Base-by-base conservation (phyloP, 1,140 invertebrate species). In the Cepaea nemoralis region DNA sequence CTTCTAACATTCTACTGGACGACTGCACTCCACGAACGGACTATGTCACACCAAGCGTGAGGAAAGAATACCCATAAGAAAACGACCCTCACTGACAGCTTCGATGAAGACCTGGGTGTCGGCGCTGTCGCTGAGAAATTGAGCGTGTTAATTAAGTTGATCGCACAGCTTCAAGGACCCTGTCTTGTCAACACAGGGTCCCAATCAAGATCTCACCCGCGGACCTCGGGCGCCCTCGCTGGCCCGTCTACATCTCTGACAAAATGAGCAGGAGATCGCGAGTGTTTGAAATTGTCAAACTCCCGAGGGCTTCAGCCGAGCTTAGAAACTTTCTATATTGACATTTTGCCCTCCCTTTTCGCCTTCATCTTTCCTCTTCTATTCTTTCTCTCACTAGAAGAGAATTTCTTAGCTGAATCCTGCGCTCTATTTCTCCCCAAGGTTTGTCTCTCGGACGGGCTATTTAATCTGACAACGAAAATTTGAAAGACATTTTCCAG, bases 131-230 rank as follows among this genome's bases (percentile, higher is more conserved):
- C 40, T 35, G 55, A 59, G 75, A 77, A 77, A 77, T 77, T 77
- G 75, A 77, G 55, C 75, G 75, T 77, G 75, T 77, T 77, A 77
- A 77, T 77, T 77, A 77, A 77, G 75, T 39, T 59, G 75, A 77
- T 55, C 48, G 75, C 50, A 55, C 33, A 35, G 75, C 50, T 37
- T 45, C 27, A 50, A 77, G 75, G 55, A 35, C 5, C n/a, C 75
- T 55, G 75, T 63, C 75, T 63, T 77, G 75, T 77, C 75, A 77
- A 77, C 75, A 77, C 31, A 55, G 27, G 35, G 31, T 16, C 75
- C 45, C 75, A 77, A 77, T 77, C 75, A 77, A 63, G 75, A 76
- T 63, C 31, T 77, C 37, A 77, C 75, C 75, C 75, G 0, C 19
- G 59, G 55, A 55, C 75, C 75, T 31, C 75, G 35, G 55, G 48